Percentiles rank a stretch among this genome's conserved stretches.
These are phyloP conservation scores for Dasypus novemcinctus DNA, from an alignment of 2,113 vertebrate species.

Conservation along the genomic window DNA sequence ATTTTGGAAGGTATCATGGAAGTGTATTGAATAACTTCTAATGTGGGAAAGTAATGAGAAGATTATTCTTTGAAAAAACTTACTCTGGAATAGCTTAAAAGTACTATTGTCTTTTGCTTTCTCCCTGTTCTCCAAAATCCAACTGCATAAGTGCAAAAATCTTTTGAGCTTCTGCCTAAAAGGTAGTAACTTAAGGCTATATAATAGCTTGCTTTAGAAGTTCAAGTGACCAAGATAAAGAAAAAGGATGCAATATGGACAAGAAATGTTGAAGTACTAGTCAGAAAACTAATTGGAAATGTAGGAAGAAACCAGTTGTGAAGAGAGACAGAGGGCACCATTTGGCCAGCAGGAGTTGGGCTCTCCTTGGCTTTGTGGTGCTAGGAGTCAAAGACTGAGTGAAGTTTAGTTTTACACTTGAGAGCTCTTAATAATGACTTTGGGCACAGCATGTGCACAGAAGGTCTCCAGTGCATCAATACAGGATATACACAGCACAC, in stretches of 20 bases:
- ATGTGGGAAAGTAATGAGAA: conserved; percentile 55
- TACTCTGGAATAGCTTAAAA: not conserved
- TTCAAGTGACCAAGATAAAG: not conserved
- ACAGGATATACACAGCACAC: not conserved
- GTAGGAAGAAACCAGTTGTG: not conserved
- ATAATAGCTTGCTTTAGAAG: not conserved
- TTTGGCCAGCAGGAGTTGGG: not conserved
- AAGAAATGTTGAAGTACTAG: not conserved
- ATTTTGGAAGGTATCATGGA: conserved; percentile 65
- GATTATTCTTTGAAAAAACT: conserved; percentile 61
- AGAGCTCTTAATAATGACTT: not conserved
- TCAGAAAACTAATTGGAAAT: conserved; percentile 45
- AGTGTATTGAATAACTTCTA: conserved; percentile 56
- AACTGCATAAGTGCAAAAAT: not conserved
- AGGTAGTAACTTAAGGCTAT: not conserved
- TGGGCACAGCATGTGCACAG: fast-evolving
- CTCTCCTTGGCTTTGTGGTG: not conserved
- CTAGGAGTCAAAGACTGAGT: not conserved
- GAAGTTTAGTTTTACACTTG: not conserved
- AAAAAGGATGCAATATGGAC: not conserved
- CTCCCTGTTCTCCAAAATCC: not conserved
- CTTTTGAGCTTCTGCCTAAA: not conserved
- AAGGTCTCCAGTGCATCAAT: not conserved
- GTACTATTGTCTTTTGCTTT: not conserved
- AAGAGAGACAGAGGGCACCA: not conserved